A percentile compares a stretch with the other conserved stretches of the same genome.
These are phyloP conservation scores for Sturnus vulgaris DNA, from an alignment of 2,113 vertebrate genomes.

Conservation along the genomic window DNA sequence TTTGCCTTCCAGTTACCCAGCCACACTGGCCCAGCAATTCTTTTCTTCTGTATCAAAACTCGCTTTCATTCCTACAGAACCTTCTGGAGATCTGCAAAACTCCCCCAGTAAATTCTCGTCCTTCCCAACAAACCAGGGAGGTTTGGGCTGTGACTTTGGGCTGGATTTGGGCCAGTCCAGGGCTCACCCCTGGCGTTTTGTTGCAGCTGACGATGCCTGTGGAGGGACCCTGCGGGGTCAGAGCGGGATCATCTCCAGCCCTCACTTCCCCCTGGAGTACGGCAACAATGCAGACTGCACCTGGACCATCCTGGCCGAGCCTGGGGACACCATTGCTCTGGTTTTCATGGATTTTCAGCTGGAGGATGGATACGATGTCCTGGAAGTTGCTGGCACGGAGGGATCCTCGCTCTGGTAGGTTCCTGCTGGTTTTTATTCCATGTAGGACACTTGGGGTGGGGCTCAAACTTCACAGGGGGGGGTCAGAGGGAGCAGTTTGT, in stretches of 20 bases:
- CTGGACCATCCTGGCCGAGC: slow-evolving; percentile 96
- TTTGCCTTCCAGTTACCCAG: no score
- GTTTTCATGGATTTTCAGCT: slow-evolving; percentile 96
- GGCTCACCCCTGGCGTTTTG: accelerated
- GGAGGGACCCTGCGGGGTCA: slow-evolving; percentile 94
- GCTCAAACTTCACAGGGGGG: accelerated
- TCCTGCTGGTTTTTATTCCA: accelerated
- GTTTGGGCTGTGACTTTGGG: no score
- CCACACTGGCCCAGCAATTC: no score
- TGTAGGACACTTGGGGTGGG: accelerated
- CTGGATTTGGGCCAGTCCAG: no score
- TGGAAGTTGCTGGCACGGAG: slow-evolving; percentile 95
- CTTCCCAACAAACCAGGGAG: no score
- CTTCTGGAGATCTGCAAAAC: no score
- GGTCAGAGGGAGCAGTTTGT: not conserved
- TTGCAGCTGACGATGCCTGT: slow-evolving; percentile 87
- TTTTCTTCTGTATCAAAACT: no score
- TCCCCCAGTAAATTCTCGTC: no score
- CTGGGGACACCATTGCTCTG: slow-evolving; percentile 95
- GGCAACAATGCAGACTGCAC: slow-evolving; percentile 97
- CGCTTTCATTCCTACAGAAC: no score
- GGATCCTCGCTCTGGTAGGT: slow-evolving; percentile 95
- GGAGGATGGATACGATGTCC: slow-evolving; percentile 93
- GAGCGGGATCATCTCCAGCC: slow-evolving; percentile 94
- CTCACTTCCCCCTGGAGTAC: slow-evolving; percentile 93